These are phyloP conservation scores for Drosophila ironensis DNA, from an alignment of 1,140 invertebrate species.

Conservation along the genomic window DNA sequence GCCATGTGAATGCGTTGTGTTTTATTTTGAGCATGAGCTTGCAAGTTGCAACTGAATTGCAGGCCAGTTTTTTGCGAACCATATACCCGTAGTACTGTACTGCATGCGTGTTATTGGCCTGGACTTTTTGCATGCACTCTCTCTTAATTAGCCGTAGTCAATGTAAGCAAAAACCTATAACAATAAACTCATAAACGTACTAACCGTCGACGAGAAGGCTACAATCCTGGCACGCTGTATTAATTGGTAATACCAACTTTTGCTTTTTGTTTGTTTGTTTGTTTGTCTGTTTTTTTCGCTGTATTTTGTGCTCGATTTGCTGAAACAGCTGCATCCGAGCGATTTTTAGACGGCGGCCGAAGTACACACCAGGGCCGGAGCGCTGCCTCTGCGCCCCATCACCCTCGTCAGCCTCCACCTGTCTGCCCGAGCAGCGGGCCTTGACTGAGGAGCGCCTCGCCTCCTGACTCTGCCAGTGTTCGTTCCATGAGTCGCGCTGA, in stretches of 20 bases:
- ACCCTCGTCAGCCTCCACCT: conserved; percentile 82
- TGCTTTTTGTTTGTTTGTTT: conserved; percentile 22
- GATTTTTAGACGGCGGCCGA: conserved; percentile 84
- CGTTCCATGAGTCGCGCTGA: conserved; percentile 76
- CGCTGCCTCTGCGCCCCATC: conserved; percentile 82
- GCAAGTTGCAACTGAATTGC: no score
- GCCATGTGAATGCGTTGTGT: neutral
- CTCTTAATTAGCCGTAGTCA: conserved; percentile 19
- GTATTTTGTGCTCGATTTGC: conserved; percentile 17
- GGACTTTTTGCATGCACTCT: conserved; percentile 65
- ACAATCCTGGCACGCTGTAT: conserved; percentile 26
- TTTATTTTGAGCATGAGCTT: conserved; percentile 22
- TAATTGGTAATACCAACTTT: conserved; percentile 34
- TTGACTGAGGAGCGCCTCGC: conserved; percentile 82
- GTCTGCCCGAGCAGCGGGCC: conserved; percentile 82
- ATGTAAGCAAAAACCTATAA: conserved; percentile 20
- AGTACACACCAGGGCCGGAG: conserved; percentile 82
- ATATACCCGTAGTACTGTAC: no score
- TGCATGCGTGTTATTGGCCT: conserved; percentile 69
- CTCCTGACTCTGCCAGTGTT: conserved; percentile 81
- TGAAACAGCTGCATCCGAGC: conserved; percentile 86
- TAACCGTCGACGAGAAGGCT: conserved; percentile 14
- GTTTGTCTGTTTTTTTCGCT: neutral
- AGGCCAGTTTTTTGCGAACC: conserved; percentile 13
- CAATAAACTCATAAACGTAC: conserved; percentile 29